Evolutionary conservation across 2,797 vertebrate species (phyloP).

Genomic region (Pipistrellus pygmaeus): DNA sequence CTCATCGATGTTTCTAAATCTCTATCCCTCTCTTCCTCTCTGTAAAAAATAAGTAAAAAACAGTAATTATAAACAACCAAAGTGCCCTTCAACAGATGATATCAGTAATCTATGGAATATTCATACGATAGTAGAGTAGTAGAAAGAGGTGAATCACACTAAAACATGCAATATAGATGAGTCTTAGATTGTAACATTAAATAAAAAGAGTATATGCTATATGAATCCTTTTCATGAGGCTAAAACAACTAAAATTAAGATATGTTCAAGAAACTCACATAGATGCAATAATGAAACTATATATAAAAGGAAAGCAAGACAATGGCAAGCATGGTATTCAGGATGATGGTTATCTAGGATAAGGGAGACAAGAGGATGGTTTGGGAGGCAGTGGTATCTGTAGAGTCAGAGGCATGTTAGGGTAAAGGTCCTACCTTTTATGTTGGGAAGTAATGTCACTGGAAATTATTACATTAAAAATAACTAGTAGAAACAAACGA

Average conservation of each 20-base stretch:
- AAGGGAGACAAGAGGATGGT: neutral
- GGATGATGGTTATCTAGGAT: neutral
- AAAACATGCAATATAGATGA: neutral
- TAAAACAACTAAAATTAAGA: slow-evolving; percentile 42
- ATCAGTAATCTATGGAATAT: slow-evolving; percentile 10
- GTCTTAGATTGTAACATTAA: neutral
- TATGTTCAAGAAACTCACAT: neutral
- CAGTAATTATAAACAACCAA: no score
- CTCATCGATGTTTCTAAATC: no score
- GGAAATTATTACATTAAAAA: neutral
- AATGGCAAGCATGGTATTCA: neutral
- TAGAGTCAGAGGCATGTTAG: neutral
- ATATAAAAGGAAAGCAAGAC: slow-evolving; percentile 3
- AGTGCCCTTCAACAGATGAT: neutral
- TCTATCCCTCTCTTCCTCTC: no score
- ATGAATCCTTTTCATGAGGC: neutral
- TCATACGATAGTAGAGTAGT: neutral
- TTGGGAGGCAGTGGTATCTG: neutral
- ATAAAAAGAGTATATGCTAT: neutral
- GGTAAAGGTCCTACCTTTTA: neutral
- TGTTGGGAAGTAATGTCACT: neutral
- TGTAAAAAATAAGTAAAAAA: no score
- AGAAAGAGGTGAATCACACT: neutral
- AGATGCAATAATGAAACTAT: neutral
- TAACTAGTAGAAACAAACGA: neutral